Base-by-base conservation (phyloP, 2,797 vertebrate genomes). In the Pelochelys cantorii region DNA sequence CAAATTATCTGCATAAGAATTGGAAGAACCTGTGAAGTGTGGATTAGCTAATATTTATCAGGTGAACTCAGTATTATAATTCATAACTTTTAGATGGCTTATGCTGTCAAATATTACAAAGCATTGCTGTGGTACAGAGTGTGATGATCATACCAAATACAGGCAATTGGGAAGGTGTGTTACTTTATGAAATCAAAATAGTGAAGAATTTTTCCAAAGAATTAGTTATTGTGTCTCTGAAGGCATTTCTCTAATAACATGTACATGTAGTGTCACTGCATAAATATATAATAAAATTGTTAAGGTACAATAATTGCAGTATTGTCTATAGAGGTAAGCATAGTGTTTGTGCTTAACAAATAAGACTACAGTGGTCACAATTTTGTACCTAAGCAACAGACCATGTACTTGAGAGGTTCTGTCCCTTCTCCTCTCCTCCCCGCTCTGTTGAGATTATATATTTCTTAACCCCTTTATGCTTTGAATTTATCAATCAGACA, bases 391-490 rank as follows among this genome's bases (percentile, higher is more conserved):
- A 34, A 22, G 17, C 9, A 71, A 71, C 18, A 71, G 18, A 20
- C n/a, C 37, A 5, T 71, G n/a, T 71, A 37, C 68, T 71, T 71
- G n/a, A 17, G 65, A 22, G 65, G n/a, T 22, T 71, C 17, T 31
- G 7, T 31, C 29, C 29, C 5, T 8, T 2, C 7, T 3, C 3
- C 13, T 2, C 3, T 48, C 2, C 4, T 11, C 57, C 8, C 23
- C 4, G 7, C 74, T 77, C 23, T 77, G 1, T 71, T 83, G 54
- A n/a, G 17, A 11, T 82, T 83, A 4, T 55, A 0, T 48, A 74
- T 57, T 90, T 93, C 56, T 86, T 27, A 84, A 29, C 54, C 52
- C 4, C 42, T 79, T 42, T 89, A 42, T 87, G 34, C 57, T 92
- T 59, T 54, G 2, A 83, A 48, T 77, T 13, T 77, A 8, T 52